Evolutionary conservation across 2,113 vertebrate genomes (phyloP).

Genomic region (Illadopsis cleaveri): DNA sequence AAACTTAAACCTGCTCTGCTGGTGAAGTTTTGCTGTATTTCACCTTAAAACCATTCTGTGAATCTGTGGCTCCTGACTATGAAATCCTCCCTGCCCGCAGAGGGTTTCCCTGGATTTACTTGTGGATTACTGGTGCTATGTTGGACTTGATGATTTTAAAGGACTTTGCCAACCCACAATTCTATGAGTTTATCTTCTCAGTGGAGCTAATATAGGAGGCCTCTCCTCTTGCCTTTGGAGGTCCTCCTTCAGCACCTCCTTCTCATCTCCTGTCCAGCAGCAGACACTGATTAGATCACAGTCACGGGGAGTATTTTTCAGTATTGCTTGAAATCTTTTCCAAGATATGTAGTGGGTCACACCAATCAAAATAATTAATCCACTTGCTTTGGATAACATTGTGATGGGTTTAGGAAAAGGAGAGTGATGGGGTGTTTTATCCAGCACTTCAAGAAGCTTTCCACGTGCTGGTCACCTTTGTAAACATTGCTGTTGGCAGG

Average conservation of each 20-base stretch:
- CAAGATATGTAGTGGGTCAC: neutral
- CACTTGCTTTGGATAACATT: neutral
- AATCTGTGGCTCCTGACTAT: neutral
- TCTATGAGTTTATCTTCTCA: neutral
- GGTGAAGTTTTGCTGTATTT: neutral
- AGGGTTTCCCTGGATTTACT: neutral
- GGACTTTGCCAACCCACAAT: neutral
- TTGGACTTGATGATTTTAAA: neutral
- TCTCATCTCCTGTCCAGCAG: neutral
- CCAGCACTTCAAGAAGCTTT: neutral
- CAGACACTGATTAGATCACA: neutral
- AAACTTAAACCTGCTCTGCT: neutral
- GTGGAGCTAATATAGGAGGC: neutral
- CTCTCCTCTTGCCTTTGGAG: neutral
- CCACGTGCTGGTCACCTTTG: neutral
- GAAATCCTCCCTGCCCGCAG: neutral
- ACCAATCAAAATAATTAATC: neutral
- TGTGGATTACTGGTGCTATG: neutral
- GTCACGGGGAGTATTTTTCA: neutral
- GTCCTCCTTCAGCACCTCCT: neutral
- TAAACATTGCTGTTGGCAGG: neutral
- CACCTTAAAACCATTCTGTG: neutral
- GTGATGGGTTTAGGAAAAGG: neutral
- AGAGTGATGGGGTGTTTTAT: neutral
- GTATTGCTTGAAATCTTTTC: neutral